phyloP scores from a whole-genome alignment of 2,797 vertebrate species.

The Coregonus sp. region DNA sequence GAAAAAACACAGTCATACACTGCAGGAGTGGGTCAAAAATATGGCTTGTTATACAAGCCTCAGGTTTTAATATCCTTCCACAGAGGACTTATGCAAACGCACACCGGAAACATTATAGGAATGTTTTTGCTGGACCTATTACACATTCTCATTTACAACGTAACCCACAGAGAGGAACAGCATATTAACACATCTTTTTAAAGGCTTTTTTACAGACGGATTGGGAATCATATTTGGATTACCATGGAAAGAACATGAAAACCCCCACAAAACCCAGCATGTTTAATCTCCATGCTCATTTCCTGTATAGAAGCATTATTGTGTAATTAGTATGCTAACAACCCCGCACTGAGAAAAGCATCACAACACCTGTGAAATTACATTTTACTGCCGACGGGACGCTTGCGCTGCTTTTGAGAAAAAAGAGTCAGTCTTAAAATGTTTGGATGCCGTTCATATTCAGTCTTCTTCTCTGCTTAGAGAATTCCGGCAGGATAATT shows the following conservation, averaged over 20 bases:
- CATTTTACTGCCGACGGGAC: constrained; percentile 40
- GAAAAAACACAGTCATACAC: background rate
- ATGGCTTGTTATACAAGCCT: background rate
- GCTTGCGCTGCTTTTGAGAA: constrained; percentile 13
- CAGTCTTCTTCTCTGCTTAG: background rate
- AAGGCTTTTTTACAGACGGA: constrained; percentile 25
- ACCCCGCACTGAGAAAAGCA: constrained; percentile 8
- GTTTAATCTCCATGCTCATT: constrained; percentile 43
- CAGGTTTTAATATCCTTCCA: no score
- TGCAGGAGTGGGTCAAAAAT: constrained; percentile 13
- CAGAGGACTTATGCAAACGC: background rate
- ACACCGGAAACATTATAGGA: background rate
- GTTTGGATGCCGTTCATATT: constrained; percentile 24
- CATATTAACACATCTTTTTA: constrained; percentile 33
- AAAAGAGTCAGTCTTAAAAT: background rate
- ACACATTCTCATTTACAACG: constrained; percentile 23
- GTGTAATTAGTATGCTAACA: constrained; percentile 48
- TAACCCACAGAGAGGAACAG: constrained; percentile 27
- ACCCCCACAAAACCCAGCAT: constrained; percentile 34
- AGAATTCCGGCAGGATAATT: background rate
- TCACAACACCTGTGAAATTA: constrained; percentile 54
- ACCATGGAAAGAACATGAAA: constrained; percentile 35
- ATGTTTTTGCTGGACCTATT: background rate
- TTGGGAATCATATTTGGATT: constrained; percentile 51
- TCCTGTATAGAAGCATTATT: constrained; percentile 32